Conservation (phyloP, 2,797 vertebrate genomes). For the Pelobates cultripes region DNA sequence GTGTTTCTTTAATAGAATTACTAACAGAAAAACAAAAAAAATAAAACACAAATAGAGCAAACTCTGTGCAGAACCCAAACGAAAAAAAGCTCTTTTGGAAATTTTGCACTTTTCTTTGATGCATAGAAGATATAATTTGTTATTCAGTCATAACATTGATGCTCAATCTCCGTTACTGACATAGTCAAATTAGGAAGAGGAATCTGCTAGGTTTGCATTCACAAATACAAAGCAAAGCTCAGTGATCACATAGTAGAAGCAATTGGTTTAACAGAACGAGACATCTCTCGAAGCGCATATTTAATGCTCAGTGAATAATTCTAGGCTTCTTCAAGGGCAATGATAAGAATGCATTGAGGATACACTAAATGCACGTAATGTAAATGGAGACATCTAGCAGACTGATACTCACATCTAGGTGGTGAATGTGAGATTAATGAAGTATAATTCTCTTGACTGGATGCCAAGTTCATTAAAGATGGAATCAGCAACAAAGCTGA, state of each 20-base stretch:
- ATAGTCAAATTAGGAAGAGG: neutral
- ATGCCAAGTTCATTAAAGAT: no score
- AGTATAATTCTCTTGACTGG: no score
- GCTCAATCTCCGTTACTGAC: constrained; percentile 4
- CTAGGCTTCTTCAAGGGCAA: constrained; percentile 28
- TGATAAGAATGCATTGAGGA: neutral
- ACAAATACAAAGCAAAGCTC: neutral
- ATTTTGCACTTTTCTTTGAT: neutral
- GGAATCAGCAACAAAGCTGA: no score
- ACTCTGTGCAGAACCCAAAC: no score
- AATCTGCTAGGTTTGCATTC: neutral
- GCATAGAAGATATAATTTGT: neutral
- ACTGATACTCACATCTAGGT: no score
- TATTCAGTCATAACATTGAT: neutral
- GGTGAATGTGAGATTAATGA: no score
- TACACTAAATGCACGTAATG: neutral
- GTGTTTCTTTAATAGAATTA: no score
- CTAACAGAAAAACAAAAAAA: no score
- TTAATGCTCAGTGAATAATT: neutral
- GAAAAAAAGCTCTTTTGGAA: neutral
- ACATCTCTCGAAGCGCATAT: constrained; percentile 14
- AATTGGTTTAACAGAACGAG: constrained; percentile 29
- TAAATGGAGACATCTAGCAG: neutral
- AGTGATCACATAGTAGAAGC: constrained; percentile 4
- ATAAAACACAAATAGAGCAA: no score